phyloP scores from a whole-genome alignment of 1,140 invertebrate genomes.

The Drosophila ogumai region DNA sequence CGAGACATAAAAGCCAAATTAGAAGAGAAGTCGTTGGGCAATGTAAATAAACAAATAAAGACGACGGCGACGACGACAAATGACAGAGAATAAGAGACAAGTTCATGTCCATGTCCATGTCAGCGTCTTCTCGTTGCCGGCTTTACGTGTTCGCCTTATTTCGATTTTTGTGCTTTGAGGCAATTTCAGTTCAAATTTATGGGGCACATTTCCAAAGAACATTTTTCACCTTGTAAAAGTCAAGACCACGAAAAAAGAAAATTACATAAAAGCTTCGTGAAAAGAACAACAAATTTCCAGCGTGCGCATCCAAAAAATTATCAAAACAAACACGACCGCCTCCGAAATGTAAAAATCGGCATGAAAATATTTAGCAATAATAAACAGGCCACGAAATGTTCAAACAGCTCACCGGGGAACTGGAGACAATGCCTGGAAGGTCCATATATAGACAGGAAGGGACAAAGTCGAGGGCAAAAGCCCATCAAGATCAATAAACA shows the following conservation, averaged over 20 bases:
- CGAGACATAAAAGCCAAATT: constrained; percentile 73
- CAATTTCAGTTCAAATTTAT: constrained; percentile 60
- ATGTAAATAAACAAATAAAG: constrained; percentile 67
- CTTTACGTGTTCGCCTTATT: constrained; percentile 23
- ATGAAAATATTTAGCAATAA: constrained; percentile 74
- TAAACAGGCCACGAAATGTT: constrained; percentile 59
- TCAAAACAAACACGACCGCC: constrained; percentile 70
- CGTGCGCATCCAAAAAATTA: constrained; percentile 43
- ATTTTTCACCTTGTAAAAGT: constrained; percentile 73
- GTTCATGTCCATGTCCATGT: constrained; percentile 65
- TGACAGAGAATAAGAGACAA: constrained; percentile 45
- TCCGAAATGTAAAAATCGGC: constrained; percentile 64
- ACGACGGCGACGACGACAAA: constrained; percentile 37
- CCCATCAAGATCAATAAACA: constrained; percentile 67
- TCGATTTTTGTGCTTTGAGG: constrained; percentile 25
- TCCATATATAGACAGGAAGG: constrained; percentile 1
- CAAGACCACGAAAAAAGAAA: constrained; percentile 39
- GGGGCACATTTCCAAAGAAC: constrained; percentile 30
- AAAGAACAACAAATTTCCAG: constrained; percentile 30
- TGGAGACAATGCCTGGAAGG: constrained; percentile 5
- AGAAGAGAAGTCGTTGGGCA: constrained; percentile 54
- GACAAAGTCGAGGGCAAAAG: constrained; percentile 28
- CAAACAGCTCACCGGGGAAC: constrained; percentile 43
- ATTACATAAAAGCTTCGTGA: constrained; percentile 30
- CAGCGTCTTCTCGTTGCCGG: constrained; percentile 25